Base-by-base conservation (phyloP, 1,140 invertebrate genomes). In the Nixonia krombeini region DNA sequence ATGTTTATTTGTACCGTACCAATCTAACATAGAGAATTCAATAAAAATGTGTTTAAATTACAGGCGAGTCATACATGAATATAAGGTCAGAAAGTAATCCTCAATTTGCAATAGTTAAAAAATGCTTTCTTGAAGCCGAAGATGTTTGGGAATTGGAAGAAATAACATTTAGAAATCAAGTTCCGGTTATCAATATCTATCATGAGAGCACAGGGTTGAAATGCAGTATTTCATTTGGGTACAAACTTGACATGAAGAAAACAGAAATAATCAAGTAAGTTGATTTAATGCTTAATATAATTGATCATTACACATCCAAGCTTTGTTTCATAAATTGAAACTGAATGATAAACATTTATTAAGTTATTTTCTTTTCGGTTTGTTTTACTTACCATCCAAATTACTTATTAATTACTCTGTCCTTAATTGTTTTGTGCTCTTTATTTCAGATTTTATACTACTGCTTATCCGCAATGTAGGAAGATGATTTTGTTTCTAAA, bases 191-290 rank as follows among this genome's bases (percentile, higher is more conserved):
- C n/a, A 86, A 86, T 69, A 72, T 88, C 12, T 70, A 74, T 38
- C 86, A 88, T 63, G 67, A 56, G 2, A 58, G 58, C n/a, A 82
- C 83, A 2, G 67, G 77, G 1, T 37, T 88, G 0, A 76, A 86
- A 37, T 88, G 87, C 67, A 87, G 89, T 72, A 67, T 89, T 21
- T 87, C 87, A 1, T 87, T 88, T 44, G 79, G 83, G 29, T 84
- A 87, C 72, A 81, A 85, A 6, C 72, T 88, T 12, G 84, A 85
- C 51, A 82, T 85, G 15, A 82, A 87, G 72, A 88, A 88, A 73
- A 86, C 84, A 0, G 74, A 82, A 66, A 78, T 84, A 58, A 59
- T 84, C 17, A 79, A 74, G 81, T 85, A 79, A 70, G 49, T 0
- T 13, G 37, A 42, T 42, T 15, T n/a, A 1, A 18, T 35, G 8